A percentile compares a stretch with the other conserved stretches of the same genome.
Conservation (phyloP, 1,140 invertebrate genomes). For the Brachionus rotundiformis region DNA sequence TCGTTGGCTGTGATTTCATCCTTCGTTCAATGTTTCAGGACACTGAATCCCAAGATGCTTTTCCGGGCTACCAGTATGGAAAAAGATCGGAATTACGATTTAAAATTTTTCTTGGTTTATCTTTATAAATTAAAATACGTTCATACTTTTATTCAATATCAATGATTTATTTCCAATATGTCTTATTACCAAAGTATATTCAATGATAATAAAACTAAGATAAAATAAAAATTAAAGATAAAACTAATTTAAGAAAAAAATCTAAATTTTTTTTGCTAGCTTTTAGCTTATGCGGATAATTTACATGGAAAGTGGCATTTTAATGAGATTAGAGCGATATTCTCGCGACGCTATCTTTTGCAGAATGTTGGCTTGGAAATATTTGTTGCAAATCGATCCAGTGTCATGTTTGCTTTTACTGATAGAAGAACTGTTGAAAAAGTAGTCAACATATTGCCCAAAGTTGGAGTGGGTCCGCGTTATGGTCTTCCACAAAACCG, state of each 20-base stretch:
- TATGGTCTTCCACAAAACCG: slow-evolving; percentile 90
- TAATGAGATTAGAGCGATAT: slow-evolving; percentile 95
- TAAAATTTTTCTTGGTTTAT: too few relatives aligned
- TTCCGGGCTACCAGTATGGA: too few relatives aligned
- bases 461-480: slow-evolving; percentile 98
- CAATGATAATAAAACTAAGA: neutral
- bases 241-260: slow-evolving; percentile 66
- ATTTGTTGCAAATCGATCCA: slow-evolving; percentile 94
- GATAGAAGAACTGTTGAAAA: slow-evolving; percentile 95
- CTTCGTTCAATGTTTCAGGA: too few relatives aligned
- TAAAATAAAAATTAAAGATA: neutral
- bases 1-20: too few relatives aligned
- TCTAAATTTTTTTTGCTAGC: slow-evolving; percentile 56
- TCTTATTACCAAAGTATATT: too few relatives aligned
- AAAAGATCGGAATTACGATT: too few relatives aligned
- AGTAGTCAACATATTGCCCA: slow-evolving; percentile 92
- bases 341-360: slow-evolving; percentile 89
- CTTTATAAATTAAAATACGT: too few relatives aligned
- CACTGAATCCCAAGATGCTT: too few relatives aligned
- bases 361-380: slow-evolving; percentile 97
- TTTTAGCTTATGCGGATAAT: slow-evolving; percentile 93
- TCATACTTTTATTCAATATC: too few relatives aligned
- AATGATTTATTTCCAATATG: too few relatives aligned
- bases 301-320: slow-evolving; percentile 99
- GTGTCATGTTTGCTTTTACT: slow-evolving; percentile 95